Conservation (phyloP, 2,113 vertebrate genomes). For the Dryoscopus gambensis region DNA sequence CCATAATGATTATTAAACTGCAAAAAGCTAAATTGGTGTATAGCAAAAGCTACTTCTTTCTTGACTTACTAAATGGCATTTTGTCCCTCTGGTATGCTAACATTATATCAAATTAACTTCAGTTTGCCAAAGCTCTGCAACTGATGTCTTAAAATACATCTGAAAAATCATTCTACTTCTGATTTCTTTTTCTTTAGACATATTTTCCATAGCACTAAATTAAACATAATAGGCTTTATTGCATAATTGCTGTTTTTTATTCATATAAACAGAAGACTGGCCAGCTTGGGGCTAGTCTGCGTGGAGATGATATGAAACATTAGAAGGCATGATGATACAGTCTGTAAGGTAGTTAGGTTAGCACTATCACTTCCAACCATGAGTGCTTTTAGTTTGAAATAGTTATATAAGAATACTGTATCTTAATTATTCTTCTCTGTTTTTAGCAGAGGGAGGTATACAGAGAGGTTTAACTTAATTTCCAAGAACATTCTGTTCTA, state of each 20-base stretch:
- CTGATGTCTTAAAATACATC: not conserved
- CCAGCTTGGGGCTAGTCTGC: constrained; percentile 24
- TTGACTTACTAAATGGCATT: not conserved
- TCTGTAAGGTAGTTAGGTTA: not conserved
- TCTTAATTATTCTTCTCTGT: not conserved
- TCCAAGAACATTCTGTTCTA: not conserved
- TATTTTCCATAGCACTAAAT: not conserved
- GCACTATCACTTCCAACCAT: not conserved
- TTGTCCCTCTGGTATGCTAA: not conserved
- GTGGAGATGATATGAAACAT: not conserved
- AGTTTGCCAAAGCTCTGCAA: not conserved
- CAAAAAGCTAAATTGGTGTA: not conserved
- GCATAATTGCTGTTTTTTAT: not conserved
- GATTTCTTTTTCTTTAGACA: not conserved
- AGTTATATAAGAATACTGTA: not conserved
- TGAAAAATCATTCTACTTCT: not conserved
- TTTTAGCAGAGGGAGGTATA: not conserved
- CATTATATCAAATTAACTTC: not conserved
- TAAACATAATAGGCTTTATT: not conserved
- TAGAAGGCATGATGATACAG: not conserved
- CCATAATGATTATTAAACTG: not conserved
- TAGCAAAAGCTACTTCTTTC: not conserved
- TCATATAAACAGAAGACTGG: not conserved
- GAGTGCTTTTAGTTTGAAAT: not conserved
- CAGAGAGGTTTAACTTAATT: not conserved